Conservation (phyloP, 1,140 invertebrate species). For the Formica selysi region DNA sequence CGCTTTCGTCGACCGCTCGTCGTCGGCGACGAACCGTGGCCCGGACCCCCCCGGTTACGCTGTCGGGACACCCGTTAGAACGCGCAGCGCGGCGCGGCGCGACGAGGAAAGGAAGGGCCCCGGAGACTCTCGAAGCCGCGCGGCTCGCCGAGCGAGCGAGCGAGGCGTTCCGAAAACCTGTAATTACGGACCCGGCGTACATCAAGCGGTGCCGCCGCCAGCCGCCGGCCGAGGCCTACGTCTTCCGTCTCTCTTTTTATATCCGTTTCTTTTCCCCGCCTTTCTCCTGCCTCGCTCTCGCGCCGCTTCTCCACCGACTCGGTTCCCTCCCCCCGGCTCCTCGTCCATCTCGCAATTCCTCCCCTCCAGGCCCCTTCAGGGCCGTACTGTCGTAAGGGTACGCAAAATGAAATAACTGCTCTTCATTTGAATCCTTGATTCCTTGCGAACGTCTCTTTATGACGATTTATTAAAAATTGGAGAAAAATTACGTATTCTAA, state of each 20-base stretch:
- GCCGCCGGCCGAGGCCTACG: constrained; percentile 70
- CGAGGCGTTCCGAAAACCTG: constrained; percentile 86
- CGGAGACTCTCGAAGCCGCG: constrained; percentile 72
- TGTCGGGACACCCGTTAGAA: constrained; percentile 76
- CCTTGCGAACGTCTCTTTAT: background rate
- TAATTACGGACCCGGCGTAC: constrained; percentile 85
- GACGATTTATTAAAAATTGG: background rate
- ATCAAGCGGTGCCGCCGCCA: constrained; percentile 84
- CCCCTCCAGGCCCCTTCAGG: constrained; percentile 8
- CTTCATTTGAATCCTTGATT: background rate
- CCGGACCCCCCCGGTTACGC: constrained; percentile 41
- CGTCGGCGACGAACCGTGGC: background rate
- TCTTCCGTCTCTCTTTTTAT: constrained; percentile 75
- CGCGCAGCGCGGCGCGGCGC: constrained; percentile 35
- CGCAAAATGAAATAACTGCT: background rate
- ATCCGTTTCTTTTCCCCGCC: constrained; percentile 75
- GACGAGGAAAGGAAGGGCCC: constrained; percentile 75
- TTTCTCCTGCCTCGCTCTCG: constrained; percentile 71
- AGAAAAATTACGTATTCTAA: background rate
- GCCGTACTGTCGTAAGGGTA: constrained; percentile 4
- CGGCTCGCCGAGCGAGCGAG: constrained; percentile 73
- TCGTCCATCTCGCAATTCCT: too few relatives aligned
- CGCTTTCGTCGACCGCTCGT: constrained; percentile 29
- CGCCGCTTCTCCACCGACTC: constrained; percentile 66
- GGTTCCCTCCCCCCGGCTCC: background rate